Evolutionary conservation across 92 coral and sea anemone species (phyloP).

Genomic region (Parazoanthus swiftii): DNA sequence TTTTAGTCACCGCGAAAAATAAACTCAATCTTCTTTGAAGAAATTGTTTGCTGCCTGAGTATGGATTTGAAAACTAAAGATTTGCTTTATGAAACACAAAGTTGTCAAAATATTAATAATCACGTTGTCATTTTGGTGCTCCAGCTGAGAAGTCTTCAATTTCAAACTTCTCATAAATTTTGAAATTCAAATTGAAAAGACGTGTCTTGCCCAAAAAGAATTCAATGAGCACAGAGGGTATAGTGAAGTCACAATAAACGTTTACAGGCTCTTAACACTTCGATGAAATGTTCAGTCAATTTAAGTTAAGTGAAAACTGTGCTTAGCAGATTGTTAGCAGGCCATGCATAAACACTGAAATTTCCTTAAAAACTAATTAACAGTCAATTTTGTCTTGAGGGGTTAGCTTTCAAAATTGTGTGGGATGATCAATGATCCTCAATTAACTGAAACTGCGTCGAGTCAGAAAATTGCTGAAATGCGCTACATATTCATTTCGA

Average conservation of each 20-base stretch:
- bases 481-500: background rate
- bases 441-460: constrained; percentile 4
- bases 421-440: background rate
- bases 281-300: background rate
- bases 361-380: constrained; percentile 5
- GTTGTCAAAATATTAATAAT: background rate
- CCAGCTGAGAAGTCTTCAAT: constrained; percentile 30
- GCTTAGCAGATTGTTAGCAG: constrained; percentile 14
- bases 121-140: background rate
- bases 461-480: background rate
- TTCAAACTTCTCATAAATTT: background rate
- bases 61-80: background rate
- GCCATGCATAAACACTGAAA: constrained; percentile 2
- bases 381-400: constrained; percentile 35
- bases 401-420: constrained; percentile 5
- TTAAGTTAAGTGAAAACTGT: background rate
- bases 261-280: background rate
- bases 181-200: background rate
- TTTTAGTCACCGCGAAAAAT: constrained; percentile 14
- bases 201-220: background rate
- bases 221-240: background rate
- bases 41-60: background rate
- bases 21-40: constrained; percentile 7
- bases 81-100: constrained; percentile 22
- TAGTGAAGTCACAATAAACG: background rate